A percentile compares a stretch with the other conserved stretches of the same genome.
These are phyloP conservation scores for Fissipunctia ypsillon DNA, from an alignment of 2,888 invertebrate genomes.

Conservation along the genomic window DNA sequence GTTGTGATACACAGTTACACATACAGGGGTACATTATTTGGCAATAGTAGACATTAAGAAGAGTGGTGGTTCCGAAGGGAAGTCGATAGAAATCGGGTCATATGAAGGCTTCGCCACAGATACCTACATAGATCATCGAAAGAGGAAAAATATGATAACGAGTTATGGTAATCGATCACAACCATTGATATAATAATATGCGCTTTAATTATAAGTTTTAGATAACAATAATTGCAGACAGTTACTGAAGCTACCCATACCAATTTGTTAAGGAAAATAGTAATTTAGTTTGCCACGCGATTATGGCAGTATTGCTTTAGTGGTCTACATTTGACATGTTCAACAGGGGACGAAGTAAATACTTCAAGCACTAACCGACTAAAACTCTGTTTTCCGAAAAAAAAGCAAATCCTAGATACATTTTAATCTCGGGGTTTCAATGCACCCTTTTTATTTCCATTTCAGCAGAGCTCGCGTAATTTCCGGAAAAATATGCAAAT, in stretches of 20 bases:
- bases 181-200: slow-evolving; percentile 20
- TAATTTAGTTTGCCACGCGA: slow-evolving; percentile 6
- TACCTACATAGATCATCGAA: slow-evolving; percentile 10
- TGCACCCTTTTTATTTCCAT: background rate
- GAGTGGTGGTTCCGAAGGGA: too few species aligned
- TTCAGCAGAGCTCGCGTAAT: background rate
- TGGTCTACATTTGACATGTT: background rate
- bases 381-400: background rate
- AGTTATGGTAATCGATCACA: slow-evolving; percentile 25
- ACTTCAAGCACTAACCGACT: background rate
- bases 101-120: too few species aligned
- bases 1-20: too few species aligned
- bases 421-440: background rate
- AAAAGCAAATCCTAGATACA: background rate
- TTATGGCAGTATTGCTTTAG: slow-evolving; percentile 2
- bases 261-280: slow-evolving; percentile 31
- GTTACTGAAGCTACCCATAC: slow-evolving; percentile 19
- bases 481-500: background rate
- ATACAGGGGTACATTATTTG: too few species aligned
- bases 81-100: too few species aligned
- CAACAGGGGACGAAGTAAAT: background rate
- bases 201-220: slow-evolving; percentile 24
- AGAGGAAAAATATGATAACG: slow-evolving; percentile 35
- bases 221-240: slow-evolving; percentile 26
- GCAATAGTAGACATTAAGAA: too few species aligned